These are phyloP conservation scores for Proterorhinus semilunaris DNA, from an alignment of 2,113 vertebrate species.

Conservation along the genomic window DNA sequence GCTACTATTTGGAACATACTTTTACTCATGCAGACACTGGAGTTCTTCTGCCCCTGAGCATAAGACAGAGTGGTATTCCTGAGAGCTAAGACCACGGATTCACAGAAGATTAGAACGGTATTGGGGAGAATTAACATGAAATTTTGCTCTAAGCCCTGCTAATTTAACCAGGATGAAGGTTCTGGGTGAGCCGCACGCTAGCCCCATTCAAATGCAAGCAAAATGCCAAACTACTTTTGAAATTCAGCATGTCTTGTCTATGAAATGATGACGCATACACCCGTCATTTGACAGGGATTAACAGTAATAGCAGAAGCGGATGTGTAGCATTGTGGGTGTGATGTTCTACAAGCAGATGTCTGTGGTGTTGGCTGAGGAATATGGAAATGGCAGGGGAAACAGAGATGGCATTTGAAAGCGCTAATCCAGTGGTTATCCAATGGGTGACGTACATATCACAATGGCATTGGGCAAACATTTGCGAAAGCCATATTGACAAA, in stretches of 20 bases:
- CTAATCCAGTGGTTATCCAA: constrained; percentile 35
- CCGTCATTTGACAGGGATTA: constrained; percentile 66
- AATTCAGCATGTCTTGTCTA: constrained; percentile 51
- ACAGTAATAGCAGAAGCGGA: constrained; percentile 34
- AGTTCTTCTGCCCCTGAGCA: constrained; percentile 42
- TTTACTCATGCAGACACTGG: background rate
- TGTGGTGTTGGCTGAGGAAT: constrained; percentile 34
- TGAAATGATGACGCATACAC: constrained; percentile 54
- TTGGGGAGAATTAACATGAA: constrained; percentile 72
- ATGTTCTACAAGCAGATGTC: constrained; percentile 22
- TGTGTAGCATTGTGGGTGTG: constrained; percentile 58
- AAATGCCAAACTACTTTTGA: constrained; percentile 51
- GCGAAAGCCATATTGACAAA: background rate
- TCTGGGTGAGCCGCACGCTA: constrained; percentile 29
- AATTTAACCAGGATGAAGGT: constrained; percentile 58
- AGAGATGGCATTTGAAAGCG: constrained; percentile 39
- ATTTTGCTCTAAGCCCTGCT: constrained; percentile 61
- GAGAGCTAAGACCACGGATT: constrained; percentile 60
- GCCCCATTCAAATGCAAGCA: constrained; percentile 12
- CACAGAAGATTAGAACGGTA: constrained; percentile 69
- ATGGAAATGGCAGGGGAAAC: constrained; percentile 12
- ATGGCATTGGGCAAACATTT: constrained; percentile 23
- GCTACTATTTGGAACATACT: background rate
- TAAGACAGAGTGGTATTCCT: constrained; percentile 55
- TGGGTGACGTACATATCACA: constrained; percentile 22